A percentile compares a stretch with the other conserved stretches of the same genome.
These are phyloP conservation scores for Apantesis nais DNA, from an alignment of 2,888 invertebrate species.

Conservation along the genomic window DNA sequence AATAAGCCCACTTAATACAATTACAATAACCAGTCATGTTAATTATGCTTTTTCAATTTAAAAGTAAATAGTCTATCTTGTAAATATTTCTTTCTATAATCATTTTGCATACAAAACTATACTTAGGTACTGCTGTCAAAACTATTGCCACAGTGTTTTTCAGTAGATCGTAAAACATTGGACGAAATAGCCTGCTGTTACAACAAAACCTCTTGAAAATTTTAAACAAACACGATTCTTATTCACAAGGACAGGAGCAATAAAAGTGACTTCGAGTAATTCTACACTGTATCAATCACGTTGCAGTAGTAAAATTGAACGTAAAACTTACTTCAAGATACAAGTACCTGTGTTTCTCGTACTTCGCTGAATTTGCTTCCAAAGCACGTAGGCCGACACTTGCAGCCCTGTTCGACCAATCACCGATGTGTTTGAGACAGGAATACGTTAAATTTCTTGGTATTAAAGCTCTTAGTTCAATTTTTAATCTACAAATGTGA, in stretches of 20 bases:
- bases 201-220: slow-evolving; percentile 44
- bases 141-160: slow-evolving; percentile 23
- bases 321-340: slow-evolving; percentile 57
- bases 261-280: slow-evolving; percentile 55
- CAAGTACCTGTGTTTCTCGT: slow-evolving; percentile 36
- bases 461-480: slow-evolving; percentile 53
- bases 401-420: slow-evolving; percentile 80
- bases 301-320: slow-evolving; percentile 61
- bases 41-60: not conserved
- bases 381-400: slow-evolving; percentile 76
- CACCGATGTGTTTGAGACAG: slow-evolving; percentile 74
- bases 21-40: not conserved
- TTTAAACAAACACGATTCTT: slow-evolving; percentile 51
- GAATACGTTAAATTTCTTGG: slow-evolving; percentile 74
- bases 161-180: slow-evolving; percentile 36
- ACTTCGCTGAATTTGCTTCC: slow-evolving; percentile 57
- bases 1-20: no score
- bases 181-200: slow-evolving; percentile 22
- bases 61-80: not conserved
- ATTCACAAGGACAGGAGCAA: slow-evolving; percentile 49
- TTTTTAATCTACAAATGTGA: slow-evolving; percentile 24
- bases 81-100: not conserved
- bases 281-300: slow-evolving; percentile 64
- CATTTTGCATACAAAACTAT: not conserved
- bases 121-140: slow-evolving; percentile 3